Conservation (phyloP, 2,797 vertebrate species). For the Oreonectes daqikongensis region DNA sequence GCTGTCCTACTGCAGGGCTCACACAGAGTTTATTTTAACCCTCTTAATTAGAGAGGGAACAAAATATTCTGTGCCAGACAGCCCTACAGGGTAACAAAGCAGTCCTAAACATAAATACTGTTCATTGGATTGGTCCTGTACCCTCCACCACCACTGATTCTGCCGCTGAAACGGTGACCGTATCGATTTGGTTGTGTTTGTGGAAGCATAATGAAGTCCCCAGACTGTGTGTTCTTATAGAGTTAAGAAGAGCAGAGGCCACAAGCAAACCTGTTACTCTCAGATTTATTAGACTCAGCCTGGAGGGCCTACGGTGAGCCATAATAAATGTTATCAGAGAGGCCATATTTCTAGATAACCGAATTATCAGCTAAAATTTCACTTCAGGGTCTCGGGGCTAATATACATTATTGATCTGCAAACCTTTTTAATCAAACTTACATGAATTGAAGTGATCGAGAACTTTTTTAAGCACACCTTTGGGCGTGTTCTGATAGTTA, state of each 20-base stretch:
- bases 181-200: slow-evolving; percentile 68
- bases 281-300: slow-evolving; percentile 60
- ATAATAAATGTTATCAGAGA: slow-evolving; percentile 63
- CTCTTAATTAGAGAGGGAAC: slow-evolving; percentile 86
- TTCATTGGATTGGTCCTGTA: slow-evolving; percentile 72
- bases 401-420: slow-evolving; percentile 64
- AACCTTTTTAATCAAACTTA: slow-evolving; percentile 74
- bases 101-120: slow-evolving; percentile 69
- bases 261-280: slow-evolving; percentile 64
- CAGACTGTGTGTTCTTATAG: slow-evolving; percentile 70
- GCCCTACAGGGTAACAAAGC: slow-evolving; percentile 75
- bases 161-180: slow-evolving; percentile 65
- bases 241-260: slow-evolving; percentile 61
- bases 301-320: slow-evolving; percentile 56
- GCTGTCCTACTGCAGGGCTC: slow-evolving; percentile 78
- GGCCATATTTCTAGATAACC: slow-evolving; percentile 72
- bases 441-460: slow-evolving; percentile 43
- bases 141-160: slow-evolving; percentile 74
- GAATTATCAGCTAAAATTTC: slow-evolving; percentile 69
- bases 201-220: slow-evolving; percentile 71
- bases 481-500: slow-evolving; percentile 19
- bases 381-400: slow-evolving; percentile 79
- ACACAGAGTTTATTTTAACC: slow-evolving; percentile 80
- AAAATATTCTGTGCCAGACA: slow-evolving; percentile 60
- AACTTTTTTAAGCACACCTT: slow-evolving; percentile 42